Evolutionary conservation across 2,797 vertebrate species (phyloP).

Genomic region (Danio jaintianensis): DNA sequence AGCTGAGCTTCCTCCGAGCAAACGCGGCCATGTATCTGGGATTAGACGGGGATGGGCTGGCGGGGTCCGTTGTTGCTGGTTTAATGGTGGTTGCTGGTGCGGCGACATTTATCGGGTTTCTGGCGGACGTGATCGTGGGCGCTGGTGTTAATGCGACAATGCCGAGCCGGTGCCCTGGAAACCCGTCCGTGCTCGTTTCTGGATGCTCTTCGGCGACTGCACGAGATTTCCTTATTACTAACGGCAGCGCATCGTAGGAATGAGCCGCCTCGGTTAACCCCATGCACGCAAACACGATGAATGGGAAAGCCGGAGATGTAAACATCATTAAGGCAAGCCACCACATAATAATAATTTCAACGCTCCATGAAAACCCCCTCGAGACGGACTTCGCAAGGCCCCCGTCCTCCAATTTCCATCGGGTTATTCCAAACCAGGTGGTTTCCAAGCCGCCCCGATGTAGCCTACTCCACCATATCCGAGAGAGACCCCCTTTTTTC

Average conservation of each 20-base stretch:
- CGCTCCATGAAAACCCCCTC: slow-evolving; percentile 79
- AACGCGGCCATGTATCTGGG: slow-evolving; percentile 46
- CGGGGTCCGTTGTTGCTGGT: slow-evolving; percentile 62
- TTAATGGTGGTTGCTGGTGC: slow-evolving; percentile 56
- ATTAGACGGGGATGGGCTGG: slow-evolving; percentile 50
- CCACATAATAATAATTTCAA: slow-evolving; percentile 79
- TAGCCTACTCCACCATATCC: slow-evolving; percentile 56
- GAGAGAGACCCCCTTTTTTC: slow-evolving; percentile 45
- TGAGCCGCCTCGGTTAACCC: slow-evolving; percentile 76
- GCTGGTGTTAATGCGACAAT: slow-evolving; percentile 65
- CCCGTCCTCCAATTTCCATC: slow-evolving; percentile 54
- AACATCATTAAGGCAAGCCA: slow-evolving; percentile 78
- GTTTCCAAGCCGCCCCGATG: slow-evolving; percentile 36
- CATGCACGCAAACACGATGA: slow-evolving; percentile 73
- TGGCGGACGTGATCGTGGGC: slow-evolving; percentile 60
- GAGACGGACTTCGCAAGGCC: slow-evolving; percentile 66
- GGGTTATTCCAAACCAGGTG: slow-evolving; percentile 52
- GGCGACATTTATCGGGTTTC: slow-evolving; percentile 45
- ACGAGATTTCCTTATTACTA: slow-evolving; percentile 68
- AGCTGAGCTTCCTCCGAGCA: slow-evolving; percentile 50
- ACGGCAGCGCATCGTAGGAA: slow-evolving; percentile 73
- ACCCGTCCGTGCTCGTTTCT: slow-evolving; percentile 60
- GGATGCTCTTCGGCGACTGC: slow-evolving; percentile 65
- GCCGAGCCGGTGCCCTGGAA: slow-evolving; percentile 59
- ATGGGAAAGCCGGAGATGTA: slow-evolving; percentile 70